Conservation (phyloP, 2,797 vertebrate species). For the Pyrocephalus nanus region DNA sequence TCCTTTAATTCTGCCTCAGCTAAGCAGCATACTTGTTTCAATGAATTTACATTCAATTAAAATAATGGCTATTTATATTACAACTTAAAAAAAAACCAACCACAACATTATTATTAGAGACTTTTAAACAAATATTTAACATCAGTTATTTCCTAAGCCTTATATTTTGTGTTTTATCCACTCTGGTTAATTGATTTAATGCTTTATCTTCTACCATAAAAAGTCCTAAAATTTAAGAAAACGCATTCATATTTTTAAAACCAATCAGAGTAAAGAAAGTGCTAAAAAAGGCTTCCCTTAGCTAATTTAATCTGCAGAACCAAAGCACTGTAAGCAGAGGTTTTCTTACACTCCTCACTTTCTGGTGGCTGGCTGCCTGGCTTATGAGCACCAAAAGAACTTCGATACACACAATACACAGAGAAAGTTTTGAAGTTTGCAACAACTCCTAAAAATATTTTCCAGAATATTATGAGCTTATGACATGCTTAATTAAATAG, state of each 20-base stretch:
- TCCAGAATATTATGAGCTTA: not conserved
- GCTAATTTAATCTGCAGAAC: not conserved
- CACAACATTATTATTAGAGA: not conserved
- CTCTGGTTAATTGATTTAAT: not conserved
- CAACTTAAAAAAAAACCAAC: not conserved
- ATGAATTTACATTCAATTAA: not conserved
- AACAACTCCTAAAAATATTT: not conserved
- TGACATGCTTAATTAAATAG: not conserved
- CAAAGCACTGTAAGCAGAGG: not conserved
- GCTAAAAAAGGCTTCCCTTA: not conserved
- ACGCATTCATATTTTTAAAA: not conserved
- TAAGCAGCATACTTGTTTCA: not conserved
- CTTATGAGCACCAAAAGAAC: not conserved
- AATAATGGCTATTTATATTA: not conserved
- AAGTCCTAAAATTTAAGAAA: not conserved
- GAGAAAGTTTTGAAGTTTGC: not conserved
- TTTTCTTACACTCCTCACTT: not conserved
- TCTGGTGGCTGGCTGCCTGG: not conserved
- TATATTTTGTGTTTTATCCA: not conserved
- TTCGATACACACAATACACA: not conserved
- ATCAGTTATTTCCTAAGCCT: not conserved
- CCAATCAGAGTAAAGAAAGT: not conserved
- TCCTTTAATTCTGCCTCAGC: not conserved
- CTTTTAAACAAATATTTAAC: not conserved
- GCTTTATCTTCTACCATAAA: not conserved